Conservation (phyloP, 2,797 vertebrate species). For the Champsocephalus gunnari region DNA sequence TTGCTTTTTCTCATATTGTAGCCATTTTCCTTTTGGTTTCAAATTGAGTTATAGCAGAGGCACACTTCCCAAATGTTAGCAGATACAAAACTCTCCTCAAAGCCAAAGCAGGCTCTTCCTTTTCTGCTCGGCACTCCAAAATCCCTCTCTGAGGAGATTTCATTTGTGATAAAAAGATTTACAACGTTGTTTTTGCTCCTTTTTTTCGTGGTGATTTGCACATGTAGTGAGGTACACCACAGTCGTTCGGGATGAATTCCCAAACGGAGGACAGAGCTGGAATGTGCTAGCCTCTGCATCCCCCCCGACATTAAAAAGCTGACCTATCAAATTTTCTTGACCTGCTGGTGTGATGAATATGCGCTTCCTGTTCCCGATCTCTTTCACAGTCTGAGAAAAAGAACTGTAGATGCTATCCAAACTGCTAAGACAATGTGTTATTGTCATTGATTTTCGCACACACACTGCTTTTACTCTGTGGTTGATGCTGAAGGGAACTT, state of each 20-base stretch:
- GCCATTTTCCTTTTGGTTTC: constrained; percentile 77
- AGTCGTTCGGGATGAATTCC: constrained; percentile 75
- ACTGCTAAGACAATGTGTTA: constrained; percentile 66
- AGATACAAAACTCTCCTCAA: constrained; percentile 65
- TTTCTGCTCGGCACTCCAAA: constrained; percentile 67
- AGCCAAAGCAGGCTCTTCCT: constrained; percentile 66
- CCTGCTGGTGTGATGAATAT: constrained; percentile 81
- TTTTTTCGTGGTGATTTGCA: constrained; percentile 49
- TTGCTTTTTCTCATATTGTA: constrained; percentile 72
- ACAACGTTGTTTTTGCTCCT: constrained; percentile 69
- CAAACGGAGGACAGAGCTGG: constrained; percentile 77
- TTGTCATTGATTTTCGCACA: constrained; percentile 61
- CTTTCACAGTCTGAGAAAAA: constrained; percentile 72
- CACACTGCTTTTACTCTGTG: constrained; percentile 47
- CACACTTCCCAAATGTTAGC: constrained; percentile 75
- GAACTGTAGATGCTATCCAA: constrained; percentile 60
- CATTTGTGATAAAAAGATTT: constrained; percentile 81
- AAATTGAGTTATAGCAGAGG: constrained; percentile 77
- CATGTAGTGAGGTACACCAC: constrained; percentile 70
- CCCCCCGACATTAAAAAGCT: constrained; percentile 78
- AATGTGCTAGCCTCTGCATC: constrained; percentile 82
- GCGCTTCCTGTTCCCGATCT: constrained; percentile 77
- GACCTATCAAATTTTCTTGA: constrained; percentile 82
- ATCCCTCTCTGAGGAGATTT: constrained; percentile 62
- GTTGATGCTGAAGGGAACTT: constrained; percentile 59